These are phyloP conservation scores for Meda fulgida DNA, from an alignment of 2,797 vertebrate species.

Conservation along the genomic window DNA sequence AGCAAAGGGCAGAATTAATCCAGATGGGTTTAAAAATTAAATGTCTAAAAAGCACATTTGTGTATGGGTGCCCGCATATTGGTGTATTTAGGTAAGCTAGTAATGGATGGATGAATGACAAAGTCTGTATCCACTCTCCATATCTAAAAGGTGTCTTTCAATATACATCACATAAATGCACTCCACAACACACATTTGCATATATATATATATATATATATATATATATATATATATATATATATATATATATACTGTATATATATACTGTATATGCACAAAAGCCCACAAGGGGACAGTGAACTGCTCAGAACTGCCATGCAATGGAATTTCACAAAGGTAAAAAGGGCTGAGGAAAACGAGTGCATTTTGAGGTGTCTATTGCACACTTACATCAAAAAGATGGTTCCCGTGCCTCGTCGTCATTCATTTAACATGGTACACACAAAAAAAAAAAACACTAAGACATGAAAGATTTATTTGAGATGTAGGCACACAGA, in stretches of 20 bases:
- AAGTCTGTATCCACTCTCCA: not conserved
- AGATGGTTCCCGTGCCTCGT: not conserved
- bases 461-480: conserved; percentile 21
- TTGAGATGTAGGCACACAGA: conserved; percentile 14
- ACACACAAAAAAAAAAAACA: not conserved
- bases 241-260: not conserved
- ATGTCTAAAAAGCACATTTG: not conserved
- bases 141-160: conserved; percentile 4
- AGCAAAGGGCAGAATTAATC: not conserved
- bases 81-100: not conserved
- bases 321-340: conserved; percentile 10
- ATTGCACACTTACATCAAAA: conserved; percentile 23
- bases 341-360: not conserved
- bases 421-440: conserved; percentile 31
- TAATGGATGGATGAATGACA: not conserved
- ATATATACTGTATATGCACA: not conserved
- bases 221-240: no score
- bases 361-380: not conserved
- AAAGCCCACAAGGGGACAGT: not conserved
- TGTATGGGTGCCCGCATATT: not conserved
- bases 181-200: not conserved
- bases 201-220: not conserved
- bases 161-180: not conserved
- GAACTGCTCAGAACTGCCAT: conserved; percentile 7
- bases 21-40: not conserved